These are phyloP conservation scores for Anticlea derivata DNA, from an alignment of 2,888 invertebrate genomes.

Conservation along the genomic window DNA sequence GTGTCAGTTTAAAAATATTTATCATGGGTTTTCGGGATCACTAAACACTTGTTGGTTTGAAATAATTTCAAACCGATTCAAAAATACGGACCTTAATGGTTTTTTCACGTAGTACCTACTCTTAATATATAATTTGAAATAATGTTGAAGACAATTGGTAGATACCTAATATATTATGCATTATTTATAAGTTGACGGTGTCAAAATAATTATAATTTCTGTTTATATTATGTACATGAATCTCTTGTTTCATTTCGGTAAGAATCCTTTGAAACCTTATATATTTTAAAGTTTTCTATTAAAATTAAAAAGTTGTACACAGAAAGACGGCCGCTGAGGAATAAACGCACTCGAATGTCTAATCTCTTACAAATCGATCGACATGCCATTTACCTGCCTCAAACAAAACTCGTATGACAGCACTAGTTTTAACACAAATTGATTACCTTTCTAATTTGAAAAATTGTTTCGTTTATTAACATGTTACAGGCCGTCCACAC, in stretches of 20 bases:
- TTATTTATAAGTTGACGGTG: slow-evolving; percentile 76
- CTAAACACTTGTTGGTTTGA: slow-evolving; percentile 33
- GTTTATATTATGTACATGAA: slow-evolving; percentile 60
- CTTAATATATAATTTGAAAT: slow-evolving; percentile 33
- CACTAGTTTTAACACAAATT: slow-evolving; percentile 19
- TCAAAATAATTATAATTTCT: slow-evolving; percentile 78
- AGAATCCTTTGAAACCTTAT: background rate
- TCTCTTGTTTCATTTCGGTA: slow-evolving; percentile 54
- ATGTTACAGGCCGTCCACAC: too few species aligned
- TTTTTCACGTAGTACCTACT: slow-evolving; percentile 53
- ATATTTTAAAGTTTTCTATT: background rate
- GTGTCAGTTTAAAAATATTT: slow-evolving; percentile 26
- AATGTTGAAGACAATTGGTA: slow-evolving; percentile 62
- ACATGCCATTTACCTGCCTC: too few species aligned
- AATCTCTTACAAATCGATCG: too few species aligned
- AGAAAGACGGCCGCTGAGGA: too few species aligned
- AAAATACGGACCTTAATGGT: slow-evolving; percentile 42
- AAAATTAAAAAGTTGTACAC: too few species aligned
- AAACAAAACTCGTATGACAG: slow-evolving; percentile 10
- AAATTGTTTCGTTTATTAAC: slow-evolving; percentile 28
- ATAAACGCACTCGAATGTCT: too few species aligned
- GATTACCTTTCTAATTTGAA: slow-evolving; percentile 33
- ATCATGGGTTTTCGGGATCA: slow-evolving; percentile 49
- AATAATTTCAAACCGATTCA: slow-evolving; percentile 27
- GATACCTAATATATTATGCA: slow-evolving; percentile 52